Base-by-base conservation (phyloP, 1,140 invertebrate genomes). In the Pseudomyrmex flavicornis region DNA sequence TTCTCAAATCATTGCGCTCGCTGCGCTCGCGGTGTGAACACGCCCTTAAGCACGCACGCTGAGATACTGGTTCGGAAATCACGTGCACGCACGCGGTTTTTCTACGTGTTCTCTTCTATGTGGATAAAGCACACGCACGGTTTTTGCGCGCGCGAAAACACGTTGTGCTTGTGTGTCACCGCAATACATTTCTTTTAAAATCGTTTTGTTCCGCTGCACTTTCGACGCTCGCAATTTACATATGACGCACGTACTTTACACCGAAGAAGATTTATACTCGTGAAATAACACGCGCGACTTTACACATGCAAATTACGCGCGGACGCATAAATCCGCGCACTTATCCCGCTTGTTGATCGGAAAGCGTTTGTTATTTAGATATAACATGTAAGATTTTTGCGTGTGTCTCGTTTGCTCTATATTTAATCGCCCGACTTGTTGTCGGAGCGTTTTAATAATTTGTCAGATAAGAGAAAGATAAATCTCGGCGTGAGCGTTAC, bases 21-120 rank as follows among this genome's bases (percentile, higher is more conserved):
- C n/a, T n/a, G 56, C 15, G 13, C 20, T 44, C 13, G 54, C 48
- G 17, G 65, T 73, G 59, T 74, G 85, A 70, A 54, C 52, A 50
- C 17, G 74, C 54, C 82, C 79, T 80, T 74, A 88, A 26, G 22
- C 26, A 13, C 82, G 26, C 48, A 61, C 68, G 56, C 48, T 48
- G 82, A 65, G 83, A 87, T 79, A 76, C 82, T 70, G 68, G 63
- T 72, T 84, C 54, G 61, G 65, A 72, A 87, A 88, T 88, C 66
- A 66, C 65, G 74, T 54, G 82, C 69, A 46, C 66, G 46, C 48
- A 54, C 56, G 12, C 26, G 22, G 20, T 26, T 26, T 26, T 26
- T 26, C 22, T 26, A 17, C 1, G 1, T 35, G 44, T 35, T 46
- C n/a, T 65, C n/a, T 65, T 15, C 20, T 59, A 17, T 15, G 56